Percentiles rank a stretch among this genome's conserved stretches.
phyloP scores from a whole-genome alignment of 2,888 invertebrate genomes.

The Xestia c-nigrum region DNA sequence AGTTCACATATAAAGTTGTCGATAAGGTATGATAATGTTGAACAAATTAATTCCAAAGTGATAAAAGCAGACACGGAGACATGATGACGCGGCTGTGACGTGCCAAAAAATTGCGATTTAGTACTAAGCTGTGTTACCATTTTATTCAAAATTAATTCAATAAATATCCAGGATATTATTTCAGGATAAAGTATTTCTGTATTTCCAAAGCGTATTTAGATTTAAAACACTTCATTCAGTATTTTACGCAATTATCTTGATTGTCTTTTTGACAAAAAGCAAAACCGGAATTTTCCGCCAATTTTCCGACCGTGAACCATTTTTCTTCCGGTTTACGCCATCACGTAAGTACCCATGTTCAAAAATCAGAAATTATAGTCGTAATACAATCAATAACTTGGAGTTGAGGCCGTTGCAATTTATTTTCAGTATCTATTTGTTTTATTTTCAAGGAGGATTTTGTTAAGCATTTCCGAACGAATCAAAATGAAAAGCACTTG shows the following conservation, averaged over 20 bases:
- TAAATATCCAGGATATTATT: not conserved
- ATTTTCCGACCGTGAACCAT: not conserved
- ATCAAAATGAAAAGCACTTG: not conserved
- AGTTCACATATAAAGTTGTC: slow-evolving; percentile 87
- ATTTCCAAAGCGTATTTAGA: not conserved
- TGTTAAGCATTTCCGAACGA: not conserved
- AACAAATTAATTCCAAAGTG: slow-evolving; percentile 88
- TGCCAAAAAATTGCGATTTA: slow-evolving; percentile 88
- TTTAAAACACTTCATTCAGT: not conserved
- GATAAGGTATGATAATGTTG: slow-evolving; percentile 87
- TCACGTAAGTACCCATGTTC: not conserved
- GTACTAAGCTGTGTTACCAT: slow-evolving; percentile 71
- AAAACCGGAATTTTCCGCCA: not conserved
- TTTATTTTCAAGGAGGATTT: not conserved
- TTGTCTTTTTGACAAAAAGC: not conserved
- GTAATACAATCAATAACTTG: not conserved
- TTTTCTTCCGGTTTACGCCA: not conserved
- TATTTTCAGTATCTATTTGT: not conserved
- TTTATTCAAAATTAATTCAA: slow-evolving; percentile 2
- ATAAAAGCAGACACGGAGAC: slow-evolving; percentile 91
- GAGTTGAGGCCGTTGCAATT: not conserved
- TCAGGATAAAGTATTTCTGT: not conserved
- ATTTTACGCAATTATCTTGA: not conserved
- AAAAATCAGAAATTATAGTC: not conserved
- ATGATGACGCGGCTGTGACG: slow-evolving; percentile 94